Conservation (phyloP, 2,113 vertebrate genomes). For the Eulacestoma nigropectus region DNA sequence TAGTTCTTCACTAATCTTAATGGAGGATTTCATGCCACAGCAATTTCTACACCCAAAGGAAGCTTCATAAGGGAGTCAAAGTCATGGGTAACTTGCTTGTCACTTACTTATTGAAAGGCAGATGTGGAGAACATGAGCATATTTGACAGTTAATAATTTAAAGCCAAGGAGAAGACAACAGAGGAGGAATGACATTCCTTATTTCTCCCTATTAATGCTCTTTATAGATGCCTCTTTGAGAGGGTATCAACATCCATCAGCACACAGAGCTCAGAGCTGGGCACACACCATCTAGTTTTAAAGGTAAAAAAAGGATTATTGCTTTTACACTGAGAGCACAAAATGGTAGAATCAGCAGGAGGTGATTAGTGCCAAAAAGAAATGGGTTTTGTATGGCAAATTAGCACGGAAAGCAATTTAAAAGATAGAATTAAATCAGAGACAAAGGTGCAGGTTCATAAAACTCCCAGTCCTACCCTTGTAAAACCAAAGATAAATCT, state of each 20-base stretch:
- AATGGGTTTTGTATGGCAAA: background rate
- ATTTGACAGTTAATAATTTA: background rate
- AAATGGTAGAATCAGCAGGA: background rate
- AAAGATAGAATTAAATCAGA: conserved; percentile 30
- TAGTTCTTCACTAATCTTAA: background rate
- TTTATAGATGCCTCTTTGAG: background rate
- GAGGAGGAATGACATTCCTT: background rate
- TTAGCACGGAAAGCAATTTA: background rate
- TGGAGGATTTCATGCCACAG: background rate
- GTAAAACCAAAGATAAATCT: conserved; percentile 23
- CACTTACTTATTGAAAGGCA: background rate
- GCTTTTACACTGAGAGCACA: conserved; percentile 27
- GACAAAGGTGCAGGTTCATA: background rate
- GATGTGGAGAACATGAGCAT: background rate
- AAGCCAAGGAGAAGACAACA: background rate
- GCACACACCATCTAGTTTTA: background rate
- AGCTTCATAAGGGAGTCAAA: background rate
- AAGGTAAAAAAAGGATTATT: conserved; percentile 3
- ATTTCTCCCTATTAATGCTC: background rate
- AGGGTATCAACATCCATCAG: conserved; percentile 6
- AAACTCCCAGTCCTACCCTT: background rate
- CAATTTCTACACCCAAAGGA: background rate
- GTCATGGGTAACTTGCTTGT: background rate
- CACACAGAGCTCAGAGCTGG: conserved; percentile 23
- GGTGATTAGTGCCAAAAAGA: background rate